These are phyloP conservation scores for Chelonus formosanus DNA, from an alignment of 2,888 invertebrate genomes.

Conservation along the genomic window DNA sequence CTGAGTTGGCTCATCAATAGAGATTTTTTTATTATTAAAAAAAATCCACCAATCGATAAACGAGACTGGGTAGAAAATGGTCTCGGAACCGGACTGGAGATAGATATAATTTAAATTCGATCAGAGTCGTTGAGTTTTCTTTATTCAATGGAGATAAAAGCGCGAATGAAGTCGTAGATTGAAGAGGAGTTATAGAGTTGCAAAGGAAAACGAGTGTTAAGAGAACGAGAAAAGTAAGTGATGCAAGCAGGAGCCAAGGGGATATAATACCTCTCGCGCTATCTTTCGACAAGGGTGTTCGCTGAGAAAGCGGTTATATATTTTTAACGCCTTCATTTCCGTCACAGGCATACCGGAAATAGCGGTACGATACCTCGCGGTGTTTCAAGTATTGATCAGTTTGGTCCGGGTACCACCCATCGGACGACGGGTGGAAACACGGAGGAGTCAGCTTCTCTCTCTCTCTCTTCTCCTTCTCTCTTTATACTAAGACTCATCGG, in stretches of 20 bases:
- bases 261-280: constrained; percentile 51
- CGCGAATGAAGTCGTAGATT: constrained; percentile 37
- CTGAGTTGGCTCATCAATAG: no score
- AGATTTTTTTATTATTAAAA: background rate
- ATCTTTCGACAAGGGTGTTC: constrained; percentile 37
- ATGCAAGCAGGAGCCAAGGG: constrained; percentile 40
- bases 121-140: constrained; percentile 43
- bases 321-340: constrained; percentile 65
- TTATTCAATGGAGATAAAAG: constrained; percentile 36
- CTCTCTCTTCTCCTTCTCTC: constrained; percentile 34
- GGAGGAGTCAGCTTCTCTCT: constrained; percentile 45
- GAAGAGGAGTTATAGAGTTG: constrained; percentile 17
- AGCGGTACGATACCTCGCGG: constrained; percentile 62
- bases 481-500: constrained; percentile 9
- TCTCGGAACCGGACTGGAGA: constrained; percentile 37
- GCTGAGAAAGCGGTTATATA: constrained; percentile 51
- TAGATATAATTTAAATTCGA: constrained; percentile 61
- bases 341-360: constrained; percentile 61
- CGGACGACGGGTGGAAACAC: constrained; percentile 32
- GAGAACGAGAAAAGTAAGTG: constrained; percentile 39
- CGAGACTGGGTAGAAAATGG: constrained; percentile 19
- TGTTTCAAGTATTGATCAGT: constrained; percentile 66
- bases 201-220: constrained; percentile 32
- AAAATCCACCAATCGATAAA: constrained; percentile 20
- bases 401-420: constrained; percentile 58